Percentiles rank a stretch among this genome's conserved stretches.
These are phyloP conservation scores for Tokudaia muenninki DNA, from an alignment of 2,797 vertebrate genomes.

Conservation along the genomic window DNA sequence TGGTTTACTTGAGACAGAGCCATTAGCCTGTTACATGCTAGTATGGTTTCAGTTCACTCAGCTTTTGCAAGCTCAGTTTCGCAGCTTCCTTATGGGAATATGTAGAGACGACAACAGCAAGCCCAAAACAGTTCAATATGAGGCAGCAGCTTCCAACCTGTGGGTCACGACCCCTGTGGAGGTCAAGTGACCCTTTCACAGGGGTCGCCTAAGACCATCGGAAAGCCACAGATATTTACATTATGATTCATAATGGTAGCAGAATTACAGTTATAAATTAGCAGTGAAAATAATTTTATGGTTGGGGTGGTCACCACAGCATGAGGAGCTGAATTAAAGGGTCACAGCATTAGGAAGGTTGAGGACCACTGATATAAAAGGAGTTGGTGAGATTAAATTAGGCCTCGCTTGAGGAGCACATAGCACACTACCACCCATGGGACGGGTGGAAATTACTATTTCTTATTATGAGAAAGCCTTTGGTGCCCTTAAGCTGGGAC, in stretches of 20 bases:
- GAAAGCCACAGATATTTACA: neutral
- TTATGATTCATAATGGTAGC: neutral
- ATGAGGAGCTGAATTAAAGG: neutral
- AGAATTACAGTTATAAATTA: neutral
- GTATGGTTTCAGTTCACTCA: neutral
- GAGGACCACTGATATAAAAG: neutral
- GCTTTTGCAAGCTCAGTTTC: neutral
- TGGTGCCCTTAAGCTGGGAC: neutral
- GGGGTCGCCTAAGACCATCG: neutral
- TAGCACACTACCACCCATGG: neutral
- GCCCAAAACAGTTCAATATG: neutral
- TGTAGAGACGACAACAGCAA: neutral
- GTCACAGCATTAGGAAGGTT: neutral
- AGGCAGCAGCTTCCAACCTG: neutral
- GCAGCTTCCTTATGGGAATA: neutral
- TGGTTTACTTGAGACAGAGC: slow-evolving; percentile 8
- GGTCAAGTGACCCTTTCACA: neutral
- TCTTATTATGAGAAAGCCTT: neutral
- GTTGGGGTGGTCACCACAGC: neutral
- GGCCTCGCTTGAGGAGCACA: neutral
- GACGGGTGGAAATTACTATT: neutral
- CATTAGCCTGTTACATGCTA: neutral
- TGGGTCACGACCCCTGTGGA: neutral
- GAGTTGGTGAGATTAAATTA: neutral
- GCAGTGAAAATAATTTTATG: neutral